Evolutionary conservation across 2,797 vertebrate genomes (phyloP).

Genomic region (Gallirallus australis): DNA sequence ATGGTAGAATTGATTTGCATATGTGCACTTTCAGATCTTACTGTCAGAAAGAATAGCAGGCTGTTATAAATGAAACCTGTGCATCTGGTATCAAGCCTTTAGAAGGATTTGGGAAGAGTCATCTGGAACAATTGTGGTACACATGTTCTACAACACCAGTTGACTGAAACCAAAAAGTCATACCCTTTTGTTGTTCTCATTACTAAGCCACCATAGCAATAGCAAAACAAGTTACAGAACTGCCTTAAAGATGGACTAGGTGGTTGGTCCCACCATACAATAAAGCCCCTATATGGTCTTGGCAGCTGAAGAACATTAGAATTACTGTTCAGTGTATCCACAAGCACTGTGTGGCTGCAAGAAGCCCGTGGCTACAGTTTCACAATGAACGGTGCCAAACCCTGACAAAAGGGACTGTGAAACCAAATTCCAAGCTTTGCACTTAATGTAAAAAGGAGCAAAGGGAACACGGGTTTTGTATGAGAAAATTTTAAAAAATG

Average conservation of each 20-base stretch:
- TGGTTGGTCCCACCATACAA: not conserved
- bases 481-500: not conserved
- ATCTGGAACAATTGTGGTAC: not conserved
- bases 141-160: fast-evolving
- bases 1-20: not conserved
- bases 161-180: not conserved
- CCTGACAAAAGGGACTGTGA: not conserved
- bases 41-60: not conserved
- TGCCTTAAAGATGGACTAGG: not conserved
- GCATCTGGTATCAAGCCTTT: not conserved
- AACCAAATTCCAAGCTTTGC: not conserved
- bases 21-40: not conserved
- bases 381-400: not conserved
- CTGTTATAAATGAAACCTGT: not conserved
- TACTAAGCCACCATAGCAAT: not conserved
- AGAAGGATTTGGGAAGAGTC: not conserved
- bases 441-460: not conserved
- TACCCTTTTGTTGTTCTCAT: not conserved
- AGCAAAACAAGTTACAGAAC: not conserved
- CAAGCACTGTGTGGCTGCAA: not conserved
- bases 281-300: not conserved
- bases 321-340: not conserved
- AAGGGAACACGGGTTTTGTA: not conserved
- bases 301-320: not conserved
- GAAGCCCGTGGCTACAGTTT: not conserved